Evolutionary conservation across 2,888 invertebrate genomes (phyloP).

Genomic region (Drosophila macrospina): DNA sequence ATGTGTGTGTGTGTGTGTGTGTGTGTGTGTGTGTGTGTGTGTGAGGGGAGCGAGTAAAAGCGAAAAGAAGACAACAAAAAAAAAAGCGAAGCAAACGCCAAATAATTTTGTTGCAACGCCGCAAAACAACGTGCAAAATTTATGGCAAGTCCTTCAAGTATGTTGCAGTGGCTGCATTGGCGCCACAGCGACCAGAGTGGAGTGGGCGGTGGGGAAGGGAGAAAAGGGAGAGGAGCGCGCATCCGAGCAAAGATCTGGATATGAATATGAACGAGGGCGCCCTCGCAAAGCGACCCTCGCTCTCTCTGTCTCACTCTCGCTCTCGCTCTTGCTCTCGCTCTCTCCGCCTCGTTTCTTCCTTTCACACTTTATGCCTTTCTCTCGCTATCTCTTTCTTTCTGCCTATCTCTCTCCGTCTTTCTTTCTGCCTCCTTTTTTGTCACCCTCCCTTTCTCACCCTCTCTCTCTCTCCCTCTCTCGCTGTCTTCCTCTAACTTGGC

Average conservation of each 20-base stretch:
- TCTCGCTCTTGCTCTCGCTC: not conserved
- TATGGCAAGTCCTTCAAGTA: constrained; percentile 66
- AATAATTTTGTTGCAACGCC: constrained; percentile 47
- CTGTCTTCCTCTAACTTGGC: not conserved
- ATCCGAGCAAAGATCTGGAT: constrained; percentile 20
- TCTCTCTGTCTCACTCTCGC: too few species aligned
- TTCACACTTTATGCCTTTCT: not conserved
- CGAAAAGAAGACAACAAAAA: constrained; percentile 8
- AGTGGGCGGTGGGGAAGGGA: not conserved
- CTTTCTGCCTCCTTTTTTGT: not conserved
- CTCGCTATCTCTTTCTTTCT: not conserved
- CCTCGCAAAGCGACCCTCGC: not conserved
- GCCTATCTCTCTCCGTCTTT: not conserved
- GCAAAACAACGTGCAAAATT: constrained; percentile 73
- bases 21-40: not conserved
- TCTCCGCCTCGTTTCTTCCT: too few species aligned
- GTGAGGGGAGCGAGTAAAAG: constrained; percentile 22
- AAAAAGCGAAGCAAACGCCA: constrained; percentile 31
- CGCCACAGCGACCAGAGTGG: constrained; percentile 41
- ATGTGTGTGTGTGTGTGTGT: not conserved
- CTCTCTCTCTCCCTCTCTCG: not conserved
- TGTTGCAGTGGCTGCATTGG: constrained; percentile 60
- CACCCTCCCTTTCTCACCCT: not conserved
- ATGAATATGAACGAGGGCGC: constrained; percentile 30
- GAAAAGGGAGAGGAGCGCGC: not conserved